Percentiles rank a stretch among this genome's conserved stretches.
Conservation (phyloP, 1,140 invertebrate species). For the Olivierus martensii region DNA sequence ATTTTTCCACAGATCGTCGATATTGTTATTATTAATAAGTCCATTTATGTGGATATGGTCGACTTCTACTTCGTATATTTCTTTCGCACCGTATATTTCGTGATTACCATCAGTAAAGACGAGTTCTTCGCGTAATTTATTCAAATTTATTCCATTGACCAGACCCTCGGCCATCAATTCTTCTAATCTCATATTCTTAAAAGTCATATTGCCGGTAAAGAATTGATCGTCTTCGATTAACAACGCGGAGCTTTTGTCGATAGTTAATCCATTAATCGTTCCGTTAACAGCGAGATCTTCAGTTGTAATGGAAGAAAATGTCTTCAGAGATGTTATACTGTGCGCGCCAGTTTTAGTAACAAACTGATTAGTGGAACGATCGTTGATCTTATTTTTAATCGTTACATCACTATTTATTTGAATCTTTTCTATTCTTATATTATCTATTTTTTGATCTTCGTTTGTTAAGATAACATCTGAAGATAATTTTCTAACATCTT, state of each 20-base stretch:
- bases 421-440: slow-evolving; percentile 6
- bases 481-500: slow-evolving; percentile 7
- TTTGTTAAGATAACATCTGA: slow-evolving; percentile 9
- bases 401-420: slow-evolving; percentile 1
- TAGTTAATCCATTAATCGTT: slow-evolving; percentile 10
- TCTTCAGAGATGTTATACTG: slow-evolving; percentile 5
- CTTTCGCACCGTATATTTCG: slow-evolving; percentile 10
- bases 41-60: neutral
- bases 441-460: slow-evolving; percentile 3
- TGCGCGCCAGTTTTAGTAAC: slow-evolving; percentile 15
- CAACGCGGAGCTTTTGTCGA: slow-evolving; percentile 2
- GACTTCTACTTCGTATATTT: slow-evolving; percentile 3
- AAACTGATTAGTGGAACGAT: slow-evolving; percentile 2
- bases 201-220: slow-evolving; percentile 5
- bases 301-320: neutral
- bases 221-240: slow-evolving; percentile 8
- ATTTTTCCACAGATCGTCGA: slow-evolving; percentile 14
- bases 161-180: neutral
- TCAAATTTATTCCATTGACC: slow-evolving; percentile 11
- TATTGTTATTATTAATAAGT: slow-evolving; percentile 9
- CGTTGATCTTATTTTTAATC: slow-evolving; percentile 6
- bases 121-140: slow-evolving; percentile 7
- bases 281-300: slow-evolving; percentile 5
- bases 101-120: slow-evolving; percentile 1
- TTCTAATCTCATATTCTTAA: neutral